Evolutionary conservation across 1,140 invertebrate species (phyloP), one percentile per base, ranked within the genome.

Genomic region (Scaptomyza graminum): DNA sequence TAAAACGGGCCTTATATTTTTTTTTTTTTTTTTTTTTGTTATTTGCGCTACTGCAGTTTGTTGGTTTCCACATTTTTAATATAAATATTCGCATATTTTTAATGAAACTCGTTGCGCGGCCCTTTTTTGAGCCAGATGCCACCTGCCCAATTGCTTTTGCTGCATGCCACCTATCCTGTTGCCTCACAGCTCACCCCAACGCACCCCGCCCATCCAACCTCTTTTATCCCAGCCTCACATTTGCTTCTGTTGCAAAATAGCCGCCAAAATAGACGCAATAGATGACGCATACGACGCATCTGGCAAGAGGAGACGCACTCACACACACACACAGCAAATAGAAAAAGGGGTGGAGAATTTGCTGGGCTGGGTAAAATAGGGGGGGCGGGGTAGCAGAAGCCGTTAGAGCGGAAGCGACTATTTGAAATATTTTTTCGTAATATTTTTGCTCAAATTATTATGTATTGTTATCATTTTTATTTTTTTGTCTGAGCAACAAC

Each of bases 371-470:
- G 5, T 7, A 3, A 22, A 31, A 5, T 2, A 25, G 16, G 13
- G 12, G 15, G n/a, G 0, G 31, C 25, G n/a, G 39, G 39, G 11
- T 31, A 5, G 5, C 46, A 55, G 49, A 41, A 52, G 31, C 65
- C 71, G 39, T 68, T 67, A 72, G 69, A 57, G 63, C 69, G 81
- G 74, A 67, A 76, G 82, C 52, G 82, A 85, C 82, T 85, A 85
- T 85, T 87, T 87, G 60, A 85, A 82, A 87, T 74, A 61, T 65
- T 69, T 82, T 78, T 83, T 76, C 66, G 79, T 65, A 59, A 78
- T 75, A 71, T 84, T 84, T 83, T 74, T 77, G 54, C 82, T 82
- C 82, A 81, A 85, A 87, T 87, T 85, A 85, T 85, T 85, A 75
- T 78, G 81, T 87, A 85, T 85, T 85, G 82, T 85, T 87, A 87